Conservation (phyloP, 1,140 invertebrate species). For the Cyclina sinensis region DNA sequence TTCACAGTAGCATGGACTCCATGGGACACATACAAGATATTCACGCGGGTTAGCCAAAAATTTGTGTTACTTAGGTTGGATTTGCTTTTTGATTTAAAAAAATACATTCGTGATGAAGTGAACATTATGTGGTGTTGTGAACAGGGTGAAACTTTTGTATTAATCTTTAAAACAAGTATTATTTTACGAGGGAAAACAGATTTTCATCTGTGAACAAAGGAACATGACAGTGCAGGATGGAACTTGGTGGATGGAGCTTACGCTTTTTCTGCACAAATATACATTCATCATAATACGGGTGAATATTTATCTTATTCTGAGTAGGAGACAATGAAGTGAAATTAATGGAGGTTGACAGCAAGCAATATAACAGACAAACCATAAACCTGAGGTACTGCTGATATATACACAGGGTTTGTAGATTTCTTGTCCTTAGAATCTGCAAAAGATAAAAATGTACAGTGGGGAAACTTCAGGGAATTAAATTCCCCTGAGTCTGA, state of each 20-base stretch:
- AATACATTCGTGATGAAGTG: slow-evolving; percentile 26
- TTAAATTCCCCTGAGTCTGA: slow-evolving; percentile 59
- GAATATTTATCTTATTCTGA: slow-evolving; percentile 64
- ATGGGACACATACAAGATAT: slow-evolving; percentile 88
- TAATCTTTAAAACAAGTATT: slow-evolving; percentile 51
- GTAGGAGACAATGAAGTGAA: slow-evolving; percentile 27
- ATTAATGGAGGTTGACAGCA: slow-evolving; percentile 13
- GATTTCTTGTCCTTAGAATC: slow-evolving; percentile 19
- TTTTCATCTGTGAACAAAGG: slow-evolving; percentile 19
- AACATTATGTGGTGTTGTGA: slow-evolving; percentile 40
- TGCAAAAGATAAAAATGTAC: slow-evolving; percentile 5
- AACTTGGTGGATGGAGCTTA: slow-evolving; percentile 15
- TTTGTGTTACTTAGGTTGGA: not conserved
- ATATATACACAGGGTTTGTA: slow-evolving; percentile 46
- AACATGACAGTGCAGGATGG: not conserved
- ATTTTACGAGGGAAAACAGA: slow-evolving; percentile 41
- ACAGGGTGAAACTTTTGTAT: slow-evolving; percentile 52
- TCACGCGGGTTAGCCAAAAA: slow-evolving; percentile 86
- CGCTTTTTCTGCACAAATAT: slow-evolving; percentile 32
- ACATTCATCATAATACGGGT: slow-evolving; percentile 68
- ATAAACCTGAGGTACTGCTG: slow-evolving; percentile 45
- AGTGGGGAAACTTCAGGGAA: slow-evolving; percentile 62
- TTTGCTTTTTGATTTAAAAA: slow-evolving; percentile 8
- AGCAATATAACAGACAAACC: slow-evolving; percentile 42
- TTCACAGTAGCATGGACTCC: slow-evolving; percentile 86